Evolutionary conservation across 2,113 vertebrate species (phyloP).

Genomic region (Morone chrysops): DNA sequence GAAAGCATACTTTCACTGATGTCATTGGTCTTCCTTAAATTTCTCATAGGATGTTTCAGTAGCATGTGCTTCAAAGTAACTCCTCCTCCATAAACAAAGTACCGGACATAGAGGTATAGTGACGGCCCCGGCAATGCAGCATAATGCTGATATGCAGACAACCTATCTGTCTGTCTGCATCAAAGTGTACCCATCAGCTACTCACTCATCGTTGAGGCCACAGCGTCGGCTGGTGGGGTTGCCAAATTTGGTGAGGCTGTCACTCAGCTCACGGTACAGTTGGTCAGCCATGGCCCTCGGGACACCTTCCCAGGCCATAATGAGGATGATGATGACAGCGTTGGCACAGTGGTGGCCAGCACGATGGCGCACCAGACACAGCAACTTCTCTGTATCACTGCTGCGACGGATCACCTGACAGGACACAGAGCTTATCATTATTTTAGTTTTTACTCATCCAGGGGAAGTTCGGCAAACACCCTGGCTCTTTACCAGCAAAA

Average conservation of each 20-base stretch:
- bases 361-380: constrained; percentile 94
- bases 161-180: background rate
- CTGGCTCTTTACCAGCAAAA: background rate
- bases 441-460: constrained; percentile 1
- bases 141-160: background rate
- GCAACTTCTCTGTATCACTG: constrained; percentile 92
- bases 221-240: constrained; percentile 97
- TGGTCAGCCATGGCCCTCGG: constrained; percentile 90
- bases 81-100: background rate
- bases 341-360: constrained; percentile 95
- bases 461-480: background rate
- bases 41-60: no score
- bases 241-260: constrained; percentile 92
- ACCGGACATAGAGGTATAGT: background rate
- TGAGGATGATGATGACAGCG: constrained; percentile 94
- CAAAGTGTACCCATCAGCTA: constrained; percentile 44
- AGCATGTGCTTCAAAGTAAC: background rate
- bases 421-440: constrained; percentile 17
- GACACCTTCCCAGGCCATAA: constrained; percentile 98
- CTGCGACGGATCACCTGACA: constrained; percentile 93
- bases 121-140: background rate
- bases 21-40: background rate
- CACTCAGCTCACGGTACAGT: constrained; percentile 92
- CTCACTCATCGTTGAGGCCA: constrained; percentile 97
- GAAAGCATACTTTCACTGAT: background rate